Evolutionary conservation across 2,797 vertebrate species (phyloP).

Genomic region (Gallinago stenura): DNA sequence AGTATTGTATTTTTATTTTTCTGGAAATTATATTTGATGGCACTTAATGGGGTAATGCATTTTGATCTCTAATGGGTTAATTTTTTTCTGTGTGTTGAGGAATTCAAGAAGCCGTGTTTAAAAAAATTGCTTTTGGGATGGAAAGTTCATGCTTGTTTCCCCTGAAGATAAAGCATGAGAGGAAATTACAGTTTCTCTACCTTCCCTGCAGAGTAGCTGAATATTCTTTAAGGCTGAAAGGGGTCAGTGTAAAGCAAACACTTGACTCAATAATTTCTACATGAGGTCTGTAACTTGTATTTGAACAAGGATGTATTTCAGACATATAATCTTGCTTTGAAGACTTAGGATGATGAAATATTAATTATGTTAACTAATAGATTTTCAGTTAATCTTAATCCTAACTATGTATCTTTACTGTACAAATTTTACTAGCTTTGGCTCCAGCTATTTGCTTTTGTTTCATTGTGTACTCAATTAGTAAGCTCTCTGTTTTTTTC

Average conservation of each 20-base stretch:
- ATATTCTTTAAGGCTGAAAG: neutral
- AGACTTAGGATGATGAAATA: neutral
- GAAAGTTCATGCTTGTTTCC: neutral
- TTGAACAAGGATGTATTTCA: neutral
- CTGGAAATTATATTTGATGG: neutral
- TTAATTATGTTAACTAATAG: neutral
- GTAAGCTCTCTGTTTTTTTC: neutral
- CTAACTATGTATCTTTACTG: neutral
- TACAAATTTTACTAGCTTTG: neutral
- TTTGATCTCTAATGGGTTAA: neutral
- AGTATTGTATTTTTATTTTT: neutral
- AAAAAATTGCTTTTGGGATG: neutral
- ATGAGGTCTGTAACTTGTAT: neutral
- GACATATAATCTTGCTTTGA: neutral
- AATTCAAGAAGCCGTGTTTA: neutral
- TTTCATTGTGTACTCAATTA: neutral
- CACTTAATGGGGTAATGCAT: neutral
- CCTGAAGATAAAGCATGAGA: neutral
- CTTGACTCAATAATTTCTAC: neutral
- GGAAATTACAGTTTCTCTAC: neutral
- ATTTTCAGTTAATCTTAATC: neutral
- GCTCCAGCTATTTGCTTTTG: neutral
- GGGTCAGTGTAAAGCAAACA: neutral
- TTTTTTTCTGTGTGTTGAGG: neutral
- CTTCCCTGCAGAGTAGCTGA: neutral